phyloP scores from a whole-genome alignment of 2,888 invertebrate species.

The Myopa tessellatipennis region DNA sequence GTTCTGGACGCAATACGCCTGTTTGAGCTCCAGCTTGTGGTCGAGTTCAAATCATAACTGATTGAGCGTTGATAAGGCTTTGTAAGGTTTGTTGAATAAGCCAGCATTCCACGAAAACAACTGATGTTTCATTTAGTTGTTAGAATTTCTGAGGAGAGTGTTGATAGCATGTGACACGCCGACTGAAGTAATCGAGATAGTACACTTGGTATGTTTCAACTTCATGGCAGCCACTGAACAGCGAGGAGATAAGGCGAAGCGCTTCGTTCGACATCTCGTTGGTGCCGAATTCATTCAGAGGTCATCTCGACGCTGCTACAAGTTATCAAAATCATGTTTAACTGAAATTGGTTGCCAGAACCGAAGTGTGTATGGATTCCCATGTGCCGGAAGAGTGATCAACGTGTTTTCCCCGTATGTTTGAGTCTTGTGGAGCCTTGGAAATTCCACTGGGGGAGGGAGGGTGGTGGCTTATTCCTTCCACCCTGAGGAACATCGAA shows the following conservation, averaged over 20 bases:
- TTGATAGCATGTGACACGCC: slow-evolving; percentile 30
- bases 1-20: background rate
- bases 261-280: background rate
- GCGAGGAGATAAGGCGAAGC: background rate
- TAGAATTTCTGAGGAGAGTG: background rate
- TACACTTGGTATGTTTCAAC: background rate
- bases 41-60: slow-evolving; percentile 36
- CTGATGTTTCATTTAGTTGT: background rate
- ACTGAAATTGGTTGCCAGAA: no score
- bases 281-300: background rate
- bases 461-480: no score
- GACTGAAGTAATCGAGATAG: background rate
- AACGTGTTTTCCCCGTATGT: no score
- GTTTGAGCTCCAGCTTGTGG: background rate
- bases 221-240: background rate
- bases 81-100: slow-evolving; percentile 1
- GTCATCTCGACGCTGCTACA: background rate
- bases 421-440: no score
- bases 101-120: background rate
- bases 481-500: no score
- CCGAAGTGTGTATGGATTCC: no score
- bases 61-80: slow-evolving; percentile 17
- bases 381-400: no score
- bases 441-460: no score
- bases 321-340: background rate